A percentile compares a stretch with the other conserved stretches of the same genome.
Evolutionary conservation across 2,797 vertebrate genomes (phyloP).

Genomic region (Pangasius sanitwongsei): DNA sequence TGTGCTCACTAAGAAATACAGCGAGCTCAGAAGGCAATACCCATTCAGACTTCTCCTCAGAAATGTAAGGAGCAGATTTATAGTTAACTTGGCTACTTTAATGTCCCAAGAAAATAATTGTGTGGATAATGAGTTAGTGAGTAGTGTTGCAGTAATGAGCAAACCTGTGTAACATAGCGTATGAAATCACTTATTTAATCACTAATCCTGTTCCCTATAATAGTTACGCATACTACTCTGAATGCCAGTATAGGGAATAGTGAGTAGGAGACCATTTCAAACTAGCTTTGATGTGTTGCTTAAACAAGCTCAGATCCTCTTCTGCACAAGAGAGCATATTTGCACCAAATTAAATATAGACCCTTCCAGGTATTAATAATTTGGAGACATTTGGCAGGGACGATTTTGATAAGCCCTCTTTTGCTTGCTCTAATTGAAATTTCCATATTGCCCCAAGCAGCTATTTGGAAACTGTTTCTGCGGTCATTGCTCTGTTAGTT

Average conservation of each 20-base stretch:
- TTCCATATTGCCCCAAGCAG: slow-evolving; percentile 55
- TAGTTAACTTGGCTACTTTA: not conserved
- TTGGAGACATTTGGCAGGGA: slow-evolving; percentile 59
- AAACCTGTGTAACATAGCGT: not conserved
- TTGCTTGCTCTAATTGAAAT: slow-evolving; percentile 61
- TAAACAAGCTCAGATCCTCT: slow-evolving; percentile 54
- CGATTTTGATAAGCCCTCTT: slow-evolving; percentile 64
- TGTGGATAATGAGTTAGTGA: not conserved
- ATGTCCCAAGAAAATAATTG: not conserved
- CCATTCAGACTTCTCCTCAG: not conserved
- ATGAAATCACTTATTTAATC: slow-evolving; percentile 1
- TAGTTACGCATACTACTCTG: not conserved
- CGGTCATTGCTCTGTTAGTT: slow-evolving; percentile 59
- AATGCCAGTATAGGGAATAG: not conserved
- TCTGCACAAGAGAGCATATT: slow-evolving; percentile 40
- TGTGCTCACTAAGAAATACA: not conserved
- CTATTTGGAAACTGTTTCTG: slow-evolving; percentile 56
- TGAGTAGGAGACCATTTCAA: slow-evolving; percentile 9
- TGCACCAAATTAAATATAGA: slow-evolving; percentile 58
- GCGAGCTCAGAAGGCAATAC: not conserved
- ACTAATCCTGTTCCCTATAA: not conserved
- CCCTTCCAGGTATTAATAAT: slow-evolving; percentile 60
- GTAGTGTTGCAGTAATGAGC: not conserved
- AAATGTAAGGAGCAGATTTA: not conserved
- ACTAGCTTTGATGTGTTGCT: slow-evolving; percentile 45